phyloP scores from a whole-genome alignment of 1,140 invertebrate genomes.

The Drosophila ananassae region DNA sequence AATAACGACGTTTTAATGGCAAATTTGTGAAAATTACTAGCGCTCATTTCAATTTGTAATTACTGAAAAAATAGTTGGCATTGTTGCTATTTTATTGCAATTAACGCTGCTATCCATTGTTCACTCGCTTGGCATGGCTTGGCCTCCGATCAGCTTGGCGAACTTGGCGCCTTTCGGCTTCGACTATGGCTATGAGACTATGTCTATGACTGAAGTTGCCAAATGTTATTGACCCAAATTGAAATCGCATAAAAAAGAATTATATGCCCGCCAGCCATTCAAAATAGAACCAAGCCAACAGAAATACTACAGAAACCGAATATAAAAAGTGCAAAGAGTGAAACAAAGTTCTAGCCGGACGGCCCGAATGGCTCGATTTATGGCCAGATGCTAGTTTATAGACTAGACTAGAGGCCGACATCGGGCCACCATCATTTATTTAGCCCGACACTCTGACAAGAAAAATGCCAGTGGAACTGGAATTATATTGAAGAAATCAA shows the following conservation, averaged over 20 bases:
- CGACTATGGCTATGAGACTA: constrained; percentile 22
- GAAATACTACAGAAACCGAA: constrained; percentile 13
- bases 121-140: constrained; percentile 20
- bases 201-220: constrained; percentile 47
- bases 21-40: constrained; percentile 68
- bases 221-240: constrained; percentile 80
- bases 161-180: constrained; percentile 73
- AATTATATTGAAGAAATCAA: constrained; percentile 27
- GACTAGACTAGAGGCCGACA: constrained; percentile 29
- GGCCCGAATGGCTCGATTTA: constrained; percentile 37
- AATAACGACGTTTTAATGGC: constrained; percentile 38
- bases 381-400: constrained; percentile 38
- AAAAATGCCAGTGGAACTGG: constrained; percentile 39
- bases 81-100: constrained; percentile 40
- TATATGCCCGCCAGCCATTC: constrained; percentile 35
- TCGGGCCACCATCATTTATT: constrained; percentile 36
- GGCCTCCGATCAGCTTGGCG: constrained; percentile 58
- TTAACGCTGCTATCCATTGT: constrained; percentile 52
- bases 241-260: constrained; percentile 52
- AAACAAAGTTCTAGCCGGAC: constrained; percentile 19
- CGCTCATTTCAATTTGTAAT: constrained; percentile 64
- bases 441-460: constrained; percentile 48
- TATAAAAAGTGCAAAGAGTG: constrained; percentile 33
- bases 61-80: constrained; percentile 59
- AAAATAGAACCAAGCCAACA: constrained; percentile 63